A percentile compares a stretch with the other conserved stretches of the same genome.
Evolutionary conservation across 2,888 invertebrate species (phyloP).

Genomic region (Trichogramma evanescens): DNA sequence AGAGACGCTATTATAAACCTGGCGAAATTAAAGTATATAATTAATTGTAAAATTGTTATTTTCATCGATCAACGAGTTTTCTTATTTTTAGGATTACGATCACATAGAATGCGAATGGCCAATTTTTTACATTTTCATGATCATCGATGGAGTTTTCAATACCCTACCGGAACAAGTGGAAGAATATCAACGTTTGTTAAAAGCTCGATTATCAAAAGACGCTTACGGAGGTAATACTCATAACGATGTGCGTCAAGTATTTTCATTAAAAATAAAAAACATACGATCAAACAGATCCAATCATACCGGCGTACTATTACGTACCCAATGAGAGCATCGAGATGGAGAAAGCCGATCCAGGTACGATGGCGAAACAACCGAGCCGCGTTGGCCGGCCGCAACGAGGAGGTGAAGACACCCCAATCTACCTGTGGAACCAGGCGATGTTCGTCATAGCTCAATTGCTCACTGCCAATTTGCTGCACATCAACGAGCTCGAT

Average conservation of each 20-base stretch:
- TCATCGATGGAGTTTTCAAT: slow-evolving; percentile 90
- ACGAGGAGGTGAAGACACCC: slow-evolving; percentile 31
- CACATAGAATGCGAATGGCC: slow-evolving; percentile 98
- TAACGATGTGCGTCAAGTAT: neutral
- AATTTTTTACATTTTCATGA: slow-evolving; percentile 88
- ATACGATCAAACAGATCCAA: slow-evolving; percentile 61
- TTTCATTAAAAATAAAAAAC: slow-evolving; percentile 8
- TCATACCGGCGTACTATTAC: slow-evolving; percentile 91
- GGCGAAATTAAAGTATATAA: slow-evolving; percentile 74
- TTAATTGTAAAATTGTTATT: neutral
- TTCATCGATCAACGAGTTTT: neutral
- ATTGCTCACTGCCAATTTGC: slow-evolving; percentile 77
- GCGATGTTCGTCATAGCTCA: slow-evolving; percentile 91
- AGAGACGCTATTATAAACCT: slow-evolving; percentile 72
- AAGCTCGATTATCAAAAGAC: slow-evolving; percentile 74
- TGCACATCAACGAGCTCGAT: slow-evolving; percentile 92
- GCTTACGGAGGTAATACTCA: slow-evolving; percentile 62
- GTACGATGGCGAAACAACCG: slow-evolving; percentile 58
- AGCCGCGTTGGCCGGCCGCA: slow-evolving; percentile 54
- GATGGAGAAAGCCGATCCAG: slow-evolving; percentile 64
- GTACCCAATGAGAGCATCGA: slow-evolving; percentile 69
- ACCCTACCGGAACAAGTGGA: slow-evolving; percentile 84
- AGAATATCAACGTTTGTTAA: slow-evolving; percentile 79
- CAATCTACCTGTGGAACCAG: slow-evolving; percentile 73
- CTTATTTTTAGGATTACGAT: slow-evolving; percentile 68